These are phyloP conservation scores for Neodiprion virginianus DNA, from an alignment of 1,140 invertebrate species.

Conservation along the genomic window DNA sequence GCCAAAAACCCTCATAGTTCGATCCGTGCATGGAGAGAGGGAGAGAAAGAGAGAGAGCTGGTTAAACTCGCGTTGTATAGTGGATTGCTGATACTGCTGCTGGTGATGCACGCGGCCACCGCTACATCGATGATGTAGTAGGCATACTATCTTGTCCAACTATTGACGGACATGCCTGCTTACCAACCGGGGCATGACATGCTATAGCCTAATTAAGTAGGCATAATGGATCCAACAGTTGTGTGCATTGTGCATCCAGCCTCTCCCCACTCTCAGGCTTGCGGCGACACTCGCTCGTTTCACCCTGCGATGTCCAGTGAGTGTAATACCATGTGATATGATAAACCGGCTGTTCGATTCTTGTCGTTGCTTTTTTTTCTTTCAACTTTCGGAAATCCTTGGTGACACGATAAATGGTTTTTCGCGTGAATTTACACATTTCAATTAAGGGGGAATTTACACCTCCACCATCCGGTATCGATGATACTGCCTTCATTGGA, in stretches of 20 bases:
- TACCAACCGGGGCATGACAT: constrained; percentile 15
- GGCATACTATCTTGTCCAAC: constrained; percentile 49
- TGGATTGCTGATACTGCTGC: not conserved
- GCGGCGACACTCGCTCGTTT: not conserved
- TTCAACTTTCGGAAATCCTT: too few species aligned
- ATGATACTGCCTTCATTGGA: too few species aligned
- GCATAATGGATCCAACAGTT: constrained; percentile 60
- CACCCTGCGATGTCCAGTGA: not conserved
- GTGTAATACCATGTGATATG: too few species aligned
- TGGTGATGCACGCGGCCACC: not conserved
- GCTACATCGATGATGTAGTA: not conserved
- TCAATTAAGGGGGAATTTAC: too few species aligned
- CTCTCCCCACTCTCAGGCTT: constrained; percentile 11
- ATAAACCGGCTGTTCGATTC: too few species aligned
- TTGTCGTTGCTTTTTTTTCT: too few species aligned
- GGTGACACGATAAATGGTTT: too few species aligned
- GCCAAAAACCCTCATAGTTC: not conserved
- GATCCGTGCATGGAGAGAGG: too few species aligned
- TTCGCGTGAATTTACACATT: too few species aligned
- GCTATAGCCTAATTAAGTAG: constrained; percentile 58
- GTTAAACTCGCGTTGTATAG: not conserved
- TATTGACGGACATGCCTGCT: constrained; percentile 30
- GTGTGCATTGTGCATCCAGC: constrained; percentile 37
- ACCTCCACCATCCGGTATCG: too few species aligned
- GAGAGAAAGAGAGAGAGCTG: too few species aligned